Conservation (phyloP, 1,140 invertebrate species). For the Caerostris darwini region DNA sequence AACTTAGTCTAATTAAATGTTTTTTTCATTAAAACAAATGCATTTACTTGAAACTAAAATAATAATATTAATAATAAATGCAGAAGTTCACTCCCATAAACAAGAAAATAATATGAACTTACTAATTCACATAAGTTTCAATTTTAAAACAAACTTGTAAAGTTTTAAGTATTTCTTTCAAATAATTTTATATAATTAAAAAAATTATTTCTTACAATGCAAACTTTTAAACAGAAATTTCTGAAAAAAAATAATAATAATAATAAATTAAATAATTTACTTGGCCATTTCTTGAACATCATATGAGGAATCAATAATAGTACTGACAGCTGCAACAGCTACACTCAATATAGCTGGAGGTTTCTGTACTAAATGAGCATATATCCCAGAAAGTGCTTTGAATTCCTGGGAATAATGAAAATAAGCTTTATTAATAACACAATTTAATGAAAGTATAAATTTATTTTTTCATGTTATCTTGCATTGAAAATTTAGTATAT, state of each 20-base stretch:
- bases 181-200: not conserved
- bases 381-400: not conserved
- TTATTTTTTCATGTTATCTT: not conserved
- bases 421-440: not conserved
- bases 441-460: not conserved
- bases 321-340: slow-evolving; percentile 89
- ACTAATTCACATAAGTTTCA: too few relatives aligned
- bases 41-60: too few relatives aligned
- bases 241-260: not conserved
- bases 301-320: slow-evolving; percentile 89
- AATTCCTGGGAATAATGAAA: slow-evolving; percentile 50
- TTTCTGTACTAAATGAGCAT: not conserved
- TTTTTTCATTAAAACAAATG: too few relatives aligned
- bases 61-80: too few relatives aligned
- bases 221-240: not conserved
- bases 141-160: too few relatives aligned
- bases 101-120: too few relatives aligned
- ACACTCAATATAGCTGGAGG: slow-evolving; percentile 85
- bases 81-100: too few relatives aligned
- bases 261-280: slow-evolving; percentile 82
- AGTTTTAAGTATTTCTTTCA: not conserved
- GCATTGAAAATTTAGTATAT: too few relatives aligned
- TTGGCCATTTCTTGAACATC: slow-evolving; percentile 88
- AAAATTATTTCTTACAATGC: not conserved
- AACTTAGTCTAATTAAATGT: too few relatives aligned